phyloP scores from a whole-genome alignment of 2,888 invertebrate genomes.

The Dynastes tityus region DNA sequence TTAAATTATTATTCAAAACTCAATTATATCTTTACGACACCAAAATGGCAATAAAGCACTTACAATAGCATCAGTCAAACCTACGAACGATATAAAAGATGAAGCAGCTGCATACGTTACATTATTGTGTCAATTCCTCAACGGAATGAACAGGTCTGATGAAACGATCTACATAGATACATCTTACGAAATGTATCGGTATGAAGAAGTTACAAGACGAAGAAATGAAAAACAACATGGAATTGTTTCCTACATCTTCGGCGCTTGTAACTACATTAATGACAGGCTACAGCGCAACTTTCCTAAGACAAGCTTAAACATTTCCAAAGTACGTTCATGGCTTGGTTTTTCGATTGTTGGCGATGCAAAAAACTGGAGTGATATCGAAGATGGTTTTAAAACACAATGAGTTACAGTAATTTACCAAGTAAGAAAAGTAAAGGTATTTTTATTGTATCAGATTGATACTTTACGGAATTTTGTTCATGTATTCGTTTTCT shows the following conservation, averaged over 20 bases:
- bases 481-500: too few relatives aligned
- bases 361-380: not conserved
- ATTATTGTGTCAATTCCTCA: not conserved
- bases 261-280: not conserved
- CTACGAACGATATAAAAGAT: not conserved
- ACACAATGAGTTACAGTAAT: not conserved
- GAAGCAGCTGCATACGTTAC: not conserved
- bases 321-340: not conserved
- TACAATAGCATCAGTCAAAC: not conserved
- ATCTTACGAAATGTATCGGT: not conserved
- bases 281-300: not conserved
- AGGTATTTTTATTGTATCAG: not conserved
- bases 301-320: not conserved
- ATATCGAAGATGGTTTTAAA: slow-evolving; percentile 5
- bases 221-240: not conserved
- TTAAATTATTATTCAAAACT: not conserved
- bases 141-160: not conserved
- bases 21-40: not conserved
- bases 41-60: not conserved
- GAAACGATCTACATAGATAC: not conserved
- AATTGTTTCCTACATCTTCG: not conserved
- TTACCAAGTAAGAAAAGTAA: not conserved
- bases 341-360: not conserved
- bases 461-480: too few relatives aligned
- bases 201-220: not conserved